Conservation (phyloP, 2,888 invertebrate species). For the Pammene aurita region DNA sequence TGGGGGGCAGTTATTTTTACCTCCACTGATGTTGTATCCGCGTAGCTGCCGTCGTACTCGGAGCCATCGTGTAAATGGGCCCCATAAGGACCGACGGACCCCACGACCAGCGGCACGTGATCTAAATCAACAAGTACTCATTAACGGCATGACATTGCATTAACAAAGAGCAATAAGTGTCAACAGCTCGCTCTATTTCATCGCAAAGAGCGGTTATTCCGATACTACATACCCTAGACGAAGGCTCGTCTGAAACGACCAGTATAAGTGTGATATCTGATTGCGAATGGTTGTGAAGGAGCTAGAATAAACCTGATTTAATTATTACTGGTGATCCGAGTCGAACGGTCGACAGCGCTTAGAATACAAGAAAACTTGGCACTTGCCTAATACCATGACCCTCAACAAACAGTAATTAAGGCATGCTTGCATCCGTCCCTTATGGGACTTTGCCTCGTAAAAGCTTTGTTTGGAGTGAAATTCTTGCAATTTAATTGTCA, state of each 20-base stretch:
- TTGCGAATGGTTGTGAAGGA: not conserved
- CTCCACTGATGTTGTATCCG: slow-evolving; percentile 85
- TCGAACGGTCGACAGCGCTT: not conserved
- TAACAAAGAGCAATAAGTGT: slow-evolving; percentile 34
- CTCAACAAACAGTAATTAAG: slow-evolving; percentile 76
- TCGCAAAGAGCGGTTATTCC: slow-evolving; percentile 45
- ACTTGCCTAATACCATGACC: slow-evolving; percentile 62
- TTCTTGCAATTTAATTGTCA: slow-evolving; percentile 64
- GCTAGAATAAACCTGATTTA: not conserved
- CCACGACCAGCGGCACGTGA: slow-evolving; percentile 87
- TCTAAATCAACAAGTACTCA: slow-evolving; percentile 54
- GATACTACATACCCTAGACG: not conserved
- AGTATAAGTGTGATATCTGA: slow-evolving; percentile 2
- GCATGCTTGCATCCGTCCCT: slow-evolving; percentile 78
- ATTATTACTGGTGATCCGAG: not conserved
- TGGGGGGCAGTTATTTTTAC: slow-evolving; percentile 53
- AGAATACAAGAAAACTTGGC: slow-evolving; percentile 29
- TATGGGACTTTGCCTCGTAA: slow-evolving; percentile 59
- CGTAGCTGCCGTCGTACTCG: slow-evolving; percentile 95
- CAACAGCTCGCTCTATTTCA: slow-evolving; percentile 46
- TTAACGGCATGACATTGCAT: slow-evolving; percentile 31
- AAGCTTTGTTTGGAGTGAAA: slow-evolving; percentile 70
- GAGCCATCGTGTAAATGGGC: slow-evolving; percentile 95
- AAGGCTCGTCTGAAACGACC: not conserved
- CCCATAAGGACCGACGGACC: slow-evolving; percentile 96